A percentile compares a stretch with the other conserved stretches of the same genome.
Evolutionary conservation across 2,888 invertebrate genomes (phyloP).

Genomic region (Galerucella pusilla): DNA sequence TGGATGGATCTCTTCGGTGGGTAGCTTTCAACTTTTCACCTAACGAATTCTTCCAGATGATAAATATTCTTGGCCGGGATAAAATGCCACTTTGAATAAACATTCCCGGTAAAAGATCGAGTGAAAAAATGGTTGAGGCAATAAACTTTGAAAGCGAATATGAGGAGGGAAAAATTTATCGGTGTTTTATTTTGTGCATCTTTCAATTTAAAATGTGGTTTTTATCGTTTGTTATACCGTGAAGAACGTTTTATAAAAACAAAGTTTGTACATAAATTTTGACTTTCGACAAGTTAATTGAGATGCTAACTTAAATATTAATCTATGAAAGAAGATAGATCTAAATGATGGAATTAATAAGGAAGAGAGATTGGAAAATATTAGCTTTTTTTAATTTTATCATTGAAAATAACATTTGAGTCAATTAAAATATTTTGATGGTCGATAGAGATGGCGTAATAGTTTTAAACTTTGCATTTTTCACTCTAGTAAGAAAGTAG

Average conservation of each 20-base stretch:
- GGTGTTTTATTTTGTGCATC: constrained; percentile 21
- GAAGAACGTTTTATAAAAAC: neutral
- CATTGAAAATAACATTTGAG: too few relatives aligned
- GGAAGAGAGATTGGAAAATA: too few relatives aligned
- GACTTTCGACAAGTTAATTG: neutral
- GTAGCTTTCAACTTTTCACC: constrained; percentile 44
- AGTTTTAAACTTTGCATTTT: too few relatives aligned
- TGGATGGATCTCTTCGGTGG: constrained; percentile 27
- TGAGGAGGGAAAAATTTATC: constrained; percentile 31
- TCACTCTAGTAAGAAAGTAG: too few relatives aligned
- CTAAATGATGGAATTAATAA: too few relatives aligned
- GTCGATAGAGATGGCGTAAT: too few relatives aligned
- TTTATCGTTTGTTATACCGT: constrained; percentile 15
- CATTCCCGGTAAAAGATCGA: constrained; percentile 26
- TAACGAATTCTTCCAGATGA: constrained; percentile 40
- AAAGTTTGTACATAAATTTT: neutral
- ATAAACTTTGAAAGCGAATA: constrained; percentile 23
- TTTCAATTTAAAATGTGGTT: constrained; percentile 23
- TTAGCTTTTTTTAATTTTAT: too few relatives aligned
- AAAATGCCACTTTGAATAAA: constrained; percentile 37
- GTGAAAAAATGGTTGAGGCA: constrained; percentile 26
- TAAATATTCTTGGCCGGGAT: constrained; percentile 31
- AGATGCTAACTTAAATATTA: too few relatives aligned
- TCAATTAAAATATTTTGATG: too few relatives aligned
- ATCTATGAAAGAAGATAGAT: too few relatives aligned